Base-by-base conservation (phyloP, 1,140 invertebrate species). In the Dreissena polymorpha region DNA sequence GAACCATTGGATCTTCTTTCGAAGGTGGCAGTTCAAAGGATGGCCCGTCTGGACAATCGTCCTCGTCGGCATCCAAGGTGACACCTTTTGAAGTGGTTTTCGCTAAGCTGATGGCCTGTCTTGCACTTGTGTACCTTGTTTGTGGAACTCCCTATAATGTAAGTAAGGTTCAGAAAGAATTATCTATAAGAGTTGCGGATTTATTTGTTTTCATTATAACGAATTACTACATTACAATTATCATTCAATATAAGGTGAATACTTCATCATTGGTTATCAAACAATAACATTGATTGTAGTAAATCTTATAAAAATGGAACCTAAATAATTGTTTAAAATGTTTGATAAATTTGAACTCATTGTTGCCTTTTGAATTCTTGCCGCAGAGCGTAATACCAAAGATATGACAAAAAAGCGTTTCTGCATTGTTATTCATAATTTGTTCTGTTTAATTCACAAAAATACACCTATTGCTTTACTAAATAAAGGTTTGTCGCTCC, bases 1-100 rank as follows among this genome's bases (percentile, higher is more conserved):
- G n/a, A n/a, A n/a, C n/a, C n/a, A n/a, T n/a, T n/a, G n/a, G n/a
- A n/a, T n/a, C 51, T 50, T 14, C 6, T 10, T 23, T 23, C 50
- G 16, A 25, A 74, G 21, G 23, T 23, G 23, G 21, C 67, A 6
- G 25, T 6, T 8, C 10, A 60, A 55, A 49, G 7, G 53, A 25
- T 50, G 0, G 60, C 51, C 10, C 51, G 49, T 13, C 51, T 10
- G 21, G 69, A 72, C 10, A 14, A 8, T 51, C 18, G 2, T 64
- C 23, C 53, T 39, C 53, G 5, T 71, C 68, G 12, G 64, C 29
- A 29, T 21, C 18, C 13, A 80, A 27, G 49, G n/a, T 49, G 29
- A 80, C 78, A 0, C 72, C 78, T 10, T 80, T 80, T 18, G 78
- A 80, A 72, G 64, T 80, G 10, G 78, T 60, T 10, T 80, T 80